Evolutionary conservation across 1,140 invertebrate species (phyloP).

Genomic region (Drosophila albomicans): DNA sequence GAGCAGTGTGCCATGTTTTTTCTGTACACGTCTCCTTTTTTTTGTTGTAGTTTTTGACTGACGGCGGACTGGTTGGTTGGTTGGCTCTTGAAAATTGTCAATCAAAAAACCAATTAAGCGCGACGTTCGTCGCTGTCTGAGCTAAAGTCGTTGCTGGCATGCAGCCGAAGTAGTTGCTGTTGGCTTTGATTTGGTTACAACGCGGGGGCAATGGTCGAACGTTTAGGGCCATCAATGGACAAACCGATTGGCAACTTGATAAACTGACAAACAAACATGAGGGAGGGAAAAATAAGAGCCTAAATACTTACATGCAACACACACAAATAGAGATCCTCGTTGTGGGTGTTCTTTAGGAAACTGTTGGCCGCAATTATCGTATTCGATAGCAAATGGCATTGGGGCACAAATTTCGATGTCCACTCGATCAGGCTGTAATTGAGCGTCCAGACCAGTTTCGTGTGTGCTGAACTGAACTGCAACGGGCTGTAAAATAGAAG

Average conservation of each 20-base stretch:
- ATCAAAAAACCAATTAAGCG: conserved; percentile 85
- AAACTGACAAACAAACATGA: conserved; percentile 31
- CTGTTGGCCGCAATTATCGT: conserved; percentile 81
- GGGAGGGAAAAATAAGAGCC: not conserved
- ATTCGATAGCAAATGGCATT: conserved; percentile 80
- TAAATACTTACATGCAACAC: conserved; percentile 81
- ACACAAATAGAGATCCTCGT: conserved; percentile 79
- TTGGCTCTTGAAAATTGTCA: conserved; percentile 78
- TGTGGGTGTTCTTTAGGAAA: conserved; percentile 72
- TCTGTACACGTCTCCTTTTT: conserved; percentile 7
- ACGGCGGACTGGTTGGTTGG: conserved; percentile 24
- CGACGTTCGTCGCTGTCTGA: conserved; percentile 47
- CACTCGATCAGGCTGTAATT: conserved; percentile 85
- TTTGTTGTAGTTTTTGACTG: conserved; percentile 18
- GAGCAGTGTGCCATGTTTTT: conserved; percentile 46
- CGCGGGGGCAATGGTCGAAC: conserved; percentile 28
- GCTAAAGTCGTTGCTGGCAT: conserved; percentile 30
- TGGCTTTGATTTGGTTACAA: conserved; percentile 21
- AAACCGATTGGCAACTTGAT: conserved; percentile 23
- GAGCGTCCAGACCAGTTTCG: conserved; percentile 78
- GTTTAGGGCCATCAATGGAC: conserved; percentile 42
- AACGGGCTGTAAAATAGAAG: conserved; percentile 59
- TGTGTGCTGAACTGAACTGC: conserved; percentile 71
- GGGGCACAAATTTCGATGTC: conserved; percentile 84
- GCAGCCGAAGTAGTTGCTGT: not conserved